Percentiles rank a stretch among this genome's conserved stretches.
phyloP scores from a whole-genome alignment of 2,113 vertebrate genomes.

The Zootoca vivipara region DNA sequence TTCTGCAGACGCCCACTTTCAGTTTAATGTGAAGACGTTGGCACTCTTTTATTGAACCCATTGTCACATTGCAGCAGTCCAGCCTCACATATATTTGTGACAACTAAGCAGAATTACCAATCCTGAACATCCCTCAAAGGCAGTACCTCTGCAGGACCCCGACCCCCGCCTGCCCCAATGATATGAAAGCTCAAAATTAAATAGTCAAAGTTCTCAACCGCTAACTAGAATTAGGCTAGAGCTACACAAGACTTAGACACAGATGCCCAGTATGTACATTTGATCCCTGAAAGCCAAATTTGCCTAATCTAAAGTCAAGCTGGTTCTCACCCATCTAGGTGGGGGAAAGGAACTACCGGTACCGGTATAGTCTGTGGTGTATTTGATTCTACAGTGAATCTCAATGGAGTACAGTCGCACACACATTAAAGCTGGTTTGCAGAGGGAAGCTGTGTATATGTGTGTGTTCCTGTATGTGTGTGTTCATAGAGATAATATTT shows the following conservation, averaged over 20 bases:
- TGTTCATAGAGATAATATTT: not conserved
- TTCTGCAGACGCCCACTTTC: not conserved
- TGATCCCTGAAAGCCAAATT: not conserved
- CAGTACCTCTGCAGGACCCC: not conserved
- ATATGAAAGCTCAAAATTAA: not conserved
- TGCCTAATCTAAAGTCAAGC: not conserved
- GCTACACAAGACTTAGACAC: not conserved
- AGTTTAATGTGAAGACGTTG: fast-evolving
- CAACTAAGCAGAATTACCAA: not conserved
- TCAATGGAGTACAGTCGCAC: too few relatives aligned
- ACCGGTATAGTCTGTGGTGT: not conserved
- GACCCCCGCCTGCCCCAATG: not conserved
- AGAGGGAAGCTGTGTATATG: not conserved
- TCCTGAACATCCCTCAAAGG: fast-evolving
- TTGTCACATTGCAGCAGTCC: not conserved
- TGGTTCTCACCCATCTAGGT: not conserved
- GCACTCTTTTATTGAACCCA: not conserved
- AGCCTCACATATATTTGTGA: not conserved
- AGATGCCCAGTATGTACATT: not conserved
- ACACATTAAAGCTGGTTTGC: not conserved
- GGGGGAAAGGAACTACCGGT: not conserved
- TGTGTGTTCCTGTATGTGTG: not conserved
- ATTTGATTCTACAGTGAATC: not conserved
- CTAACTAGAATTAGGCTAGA: not conserved
- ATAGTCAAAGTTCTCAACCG: not conserved